Percentiles rank a stretch among this genome's conserved stretches.
Evolutionary conservation across 2,797 vertebrate genomes (phyloP).

Genomic region (Sebastes diaconus): DNA sequence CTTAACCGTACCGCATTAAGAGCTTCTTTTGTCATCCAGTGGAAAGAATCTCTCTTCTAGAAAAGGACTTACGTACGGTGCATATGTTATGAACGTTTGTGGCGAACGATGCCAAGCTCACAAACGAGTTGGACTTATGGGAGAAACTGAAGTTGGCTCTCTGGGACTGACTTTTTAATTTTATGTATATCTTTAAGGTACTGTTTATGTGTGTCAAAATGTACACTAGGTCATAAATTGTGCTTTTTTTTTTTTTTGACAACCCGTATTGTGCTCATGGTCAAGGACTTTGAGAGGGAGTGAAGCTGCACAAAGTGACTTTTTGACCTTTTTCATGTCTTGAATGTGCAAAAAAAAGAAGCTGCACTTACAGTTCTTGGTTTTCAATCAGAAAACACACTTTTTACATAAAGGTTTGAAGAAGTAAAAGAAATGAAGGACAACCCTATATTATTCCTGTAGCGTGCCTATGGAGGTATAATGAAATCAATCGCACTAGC

Average conservation of each 20-base stretch:
- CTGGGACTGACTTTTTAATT: slow-evolving; percentile 56
- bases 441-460: slow-evolving; percentile 50
- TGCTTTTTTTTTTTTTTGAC: slow-evolving; percentile 48
- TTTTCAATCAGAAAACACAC: slow-evolving; percentile 43
- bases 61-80: slow-evolving; percentile 56
- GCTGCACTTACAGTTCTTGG: slow-evolving; percentile 56
- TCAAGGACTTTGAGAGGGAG: slow-evolving; percentile 56
- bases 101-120: slow-evolving; percentile 59
- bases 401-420: slow-evolving; percentile 37
- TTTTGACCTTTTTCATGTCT: slow-evolving; percentile 48
- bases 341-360: slow-evolving; percentile 56
- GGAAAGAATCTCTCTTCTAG: slow-evolving; percentile 59
- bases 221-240: slow-evolving; percentile 54
- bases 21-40: slow-evolving; percentile 63
- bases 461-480: slow-evolving; percentile 61
- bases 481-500: slow-evolving; percentile 66
- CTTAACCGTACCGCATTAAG: slow-evolving; percentile 50
- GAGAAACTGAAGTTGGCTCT: slow-evolving; percentile 61
- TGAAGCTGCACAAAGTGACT: slow-evolving; percentile 64
- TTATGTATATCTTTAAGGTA: slow-evolving; percentile 74
- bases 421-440: slow-evolving; percentile 52
- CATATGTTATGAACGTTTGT: slow-evolving; percentile 71
- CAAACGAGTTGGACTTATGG: slow-evolving; percentile 54
- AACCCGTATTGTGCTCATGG: slow-evolving; percentile 61
- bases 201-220: slow-evolving; percentile 73